phyloP scores from a whole-genome alignment of 1,140 invertebrate species.

The Matsumurasca onukii region DNA sequence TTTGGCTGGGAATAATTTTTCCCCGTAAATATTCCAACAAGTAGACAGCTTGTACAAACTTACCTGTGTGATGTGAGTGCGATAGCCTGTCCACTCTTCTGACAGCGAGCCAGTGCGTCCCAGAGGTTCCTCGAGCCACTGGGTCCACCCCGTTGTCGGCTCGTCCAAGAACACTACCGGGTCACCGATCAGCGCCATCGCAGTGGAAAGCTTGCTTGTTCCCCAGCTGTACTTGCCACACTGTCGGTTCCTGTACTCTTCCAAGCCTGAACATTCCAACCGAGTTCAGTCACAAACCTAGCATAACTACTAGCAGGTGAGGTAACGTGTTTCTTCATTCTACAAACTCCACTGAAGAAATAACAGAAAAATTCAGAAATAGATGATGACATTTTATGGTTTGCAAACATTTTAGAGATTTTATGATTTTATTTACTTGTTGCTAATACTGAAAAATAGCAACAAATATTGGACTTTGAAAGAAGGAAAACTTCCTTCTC shows the following conservation, averaged over 20 bases:
- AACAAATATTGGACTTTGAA: too few species aligned
- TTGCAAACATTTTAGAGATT: too few species aligned
- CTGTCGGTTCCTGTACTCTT: conserved; percentile 36
- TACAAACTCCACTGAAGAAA: too few species aligned
- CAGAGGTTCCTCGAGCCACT: conserved; percentile 75
- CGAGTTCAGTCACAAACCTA: background rate
- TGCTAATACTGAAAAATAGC: too few species aligned
- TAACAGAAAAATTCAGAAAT: too few species aligned
- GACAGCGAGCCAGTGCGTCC: conserved; percentile 64
- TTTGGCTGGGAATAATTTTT: too few species aligned
- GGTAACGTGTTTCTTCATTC: background rate
- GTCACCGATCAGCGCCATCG: conserved; percentile 88
- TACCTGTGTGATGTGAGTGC: conserved; percentile 71
- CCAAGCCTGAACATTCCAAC: conserved; percentile 37
- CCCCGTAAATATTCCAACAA: background rate
- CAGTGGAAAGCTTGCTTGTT: conserved; percentile 92
- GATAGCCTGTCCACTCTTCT: conserved; percentile 66
- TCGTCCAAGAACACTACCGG: conserved; percentile 86
- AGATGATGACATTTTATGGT: too few species aligned
- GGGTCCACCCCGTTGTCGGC: conserved; percentile 79
- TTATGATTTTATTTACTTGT: too few species aligned
- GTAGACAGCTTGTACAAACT: background rate
- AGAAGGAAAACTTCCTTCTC: too few species aligned
- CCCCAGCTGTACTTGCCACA: conserved; percentile 68
- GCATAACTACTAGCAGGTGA: background rate